Evolutionary conservation across 2,888 invertebrate species (phyloP).

Genomic region (Biston betularia): DNA sequence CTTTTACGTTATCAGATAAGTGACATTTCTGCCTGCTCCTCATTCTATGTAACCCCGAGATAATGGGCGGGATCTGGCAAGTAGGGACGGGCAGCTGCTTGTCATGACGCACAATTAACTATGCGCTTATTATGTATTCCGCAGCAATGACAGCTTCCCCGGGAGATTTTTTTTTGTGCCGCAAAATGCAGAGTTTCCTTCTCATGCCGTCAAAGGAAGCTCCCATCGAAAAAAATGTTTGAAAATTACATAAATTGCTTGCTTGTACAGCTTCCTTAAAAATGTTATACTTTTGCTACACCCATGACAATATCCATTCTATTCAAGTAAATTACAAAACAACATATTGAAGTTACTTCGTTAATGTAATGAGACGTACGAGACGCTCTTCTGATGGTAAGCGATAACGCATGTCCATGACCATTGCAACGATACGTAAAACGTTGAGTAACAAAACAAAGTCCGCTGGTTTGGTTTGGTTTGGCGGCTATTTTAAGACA

Average conservation of each 20-base stretch:
- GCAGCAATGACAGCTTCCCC: conserved; percentile 24
- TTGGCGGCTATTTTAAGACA: too few species aligned
- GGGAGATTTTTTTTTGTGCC: conserved; percentile 4
- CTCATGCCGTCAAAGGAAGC: background rate
- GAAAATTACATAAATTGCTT: background rate
- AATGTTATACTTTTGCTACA: too few species aligned
- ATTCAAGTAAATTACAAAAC: too few species aligned
- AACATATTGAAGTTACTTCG: too few species aligned
- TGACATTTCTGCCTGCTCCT: conserved; percentile 6
- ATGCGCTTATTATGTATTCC: conserved; percentile 32
- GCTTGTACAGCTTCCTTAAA: background rate
- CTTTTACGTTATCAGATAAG: background rate
- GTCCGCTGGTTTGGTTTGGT: too few species aligned
- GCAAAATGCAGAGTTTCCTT: conserved; percentile 1
- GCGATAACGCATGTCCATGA: too few species aligned
- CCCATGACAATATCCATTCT: too few species aligned
- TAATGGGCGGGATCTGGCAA: background rate
- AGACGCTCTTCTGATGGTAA: too few species aligned
- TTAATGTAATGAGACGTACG: too few species aligned
- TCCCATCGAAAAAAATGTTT: background rate
- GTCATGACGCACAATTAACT: conserved; percentile 36
- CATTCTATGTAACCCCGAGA: background rate
- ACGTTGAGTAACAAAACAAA: too few species aligned
- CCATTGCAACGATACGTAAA: too few species aligned
- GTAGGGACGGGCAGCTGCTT: conserved; percentile 13